These are phyloP conservation scores for Crocuta crocuta DNA, from an alignment of 2,113 vertebrate genomes.

Conservation along the genomic window DNA sequence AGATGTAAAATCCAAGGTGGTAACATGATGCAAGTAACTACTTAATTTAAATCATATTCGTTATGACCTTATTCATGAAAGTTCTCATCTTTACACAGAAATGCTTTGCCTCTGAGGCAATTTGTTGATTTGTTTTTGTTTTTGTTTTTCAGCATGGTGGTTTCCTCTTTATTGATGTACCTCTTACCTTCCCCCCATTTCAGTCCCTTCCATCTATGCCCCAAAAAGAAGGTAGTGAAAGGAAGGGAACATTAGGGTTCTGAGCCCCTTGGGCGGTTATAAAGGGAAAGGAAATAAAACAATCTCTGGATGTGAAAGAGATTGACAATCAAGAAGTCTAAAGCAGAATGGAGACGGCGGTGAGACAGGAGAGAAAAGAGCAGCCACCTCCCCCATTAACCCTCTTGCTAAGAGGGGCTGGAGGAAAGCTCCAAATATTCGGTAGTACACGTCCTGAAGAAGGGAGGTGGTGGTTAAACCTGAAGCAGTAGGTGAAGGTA, in stretches of 20 bases:
- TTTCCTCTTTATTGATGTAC: slow-evolving; percentile 73
- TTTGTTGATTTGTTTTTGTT: neutral
- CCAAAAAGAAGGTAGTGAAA: slow-evolving; percentile 21
- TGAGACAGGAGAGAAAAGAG: neutral
- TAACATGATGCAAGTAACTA: neutral
- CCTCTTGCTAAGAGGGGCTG: neutral
- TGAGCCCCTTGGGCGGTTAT: slow-evolving; percentile 2
- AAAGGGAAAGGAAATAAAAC: slow-evolving; percentile 64
- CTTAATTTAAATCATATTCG: neutral
- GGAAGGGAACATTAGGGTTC: neutral
- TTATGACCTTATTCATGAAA: neutral
- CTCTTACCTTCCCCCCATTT: slow-evolving; percentile 39
- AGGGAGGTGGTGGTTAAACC: slow-evolving; percentile 2
- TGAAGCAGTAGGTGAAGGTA: neutral
- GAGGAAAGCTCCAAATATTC: neutral
- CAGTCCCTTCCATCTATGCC: slow-evolving; percentile 54
- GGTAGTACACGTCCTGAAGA: slow-evolving; percentile 64
- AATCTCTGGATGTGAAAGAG: neutral
- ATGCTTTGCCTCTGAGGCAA: neutral
- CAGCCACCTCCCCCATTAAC: neutral
- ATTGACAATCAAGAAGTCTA: neutral
- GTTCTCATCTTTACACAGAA: neutral
- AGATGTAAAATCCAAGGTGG: neutral
- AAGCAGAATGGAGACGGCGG: neutral
- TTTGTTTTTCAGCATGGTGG: slow-evolving; percentile 51